phyloP scores from a whole-genome alignment of 2,797 vertebrate species.

The Peromyscus eremicus region DNA sequence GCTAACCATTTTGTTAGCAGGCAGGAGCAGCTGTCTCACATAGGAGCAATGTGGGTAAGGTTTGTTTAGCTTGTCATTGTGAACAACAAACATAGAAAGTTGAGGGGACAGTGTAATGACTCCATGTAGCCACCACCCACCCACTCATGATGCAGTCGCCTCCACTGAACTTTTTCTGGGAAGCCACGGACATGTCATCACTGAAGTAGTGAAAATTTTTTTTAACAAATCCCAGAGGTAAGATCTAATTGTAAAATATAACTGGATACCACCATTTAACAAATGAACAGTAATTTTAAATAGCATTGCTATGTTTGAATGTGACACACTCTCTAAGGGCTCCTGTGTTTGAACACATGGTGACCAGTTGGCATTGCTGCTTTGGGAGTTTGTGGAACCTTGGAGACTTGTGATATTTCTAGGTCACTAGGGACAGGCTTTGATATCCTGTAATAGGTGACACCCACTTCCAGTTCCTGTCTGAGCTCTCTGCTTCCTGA shows the following conservation, averaged over 20 bases:
- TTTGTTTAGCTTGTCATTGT: conserved; percentile 9
- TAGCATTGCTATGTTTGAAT: not conserved
- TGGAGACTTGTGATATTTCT: not conserved
- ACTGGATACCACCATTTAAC: not conserved
- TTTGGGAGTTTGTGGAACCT: not conserved
- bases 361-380: not conserved
- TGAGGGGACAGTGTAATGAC: not conserved
- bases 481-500: not conserved
- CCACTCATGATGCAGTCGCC: not conserved
- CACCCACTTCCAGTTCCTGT: not conserved
- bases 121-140: not conserved
- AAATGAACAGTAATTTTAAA: not conserved
- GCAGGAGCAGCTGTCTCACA: not conserved
- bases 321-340: no score
- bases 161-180: not conserved
- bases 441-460: not conserved
- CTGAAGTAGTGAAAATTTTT: not conserved
- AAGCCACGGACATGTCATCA: not conserved
- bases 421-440: not conserved
- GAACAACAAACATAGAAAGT: not conserved
- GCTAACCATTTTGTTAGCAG: not conserved
- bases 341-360: not conserved
- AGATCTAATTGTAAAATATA: conserved; percentile 16
- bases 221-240: not conserved
- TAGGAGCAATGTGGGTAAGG: not conserved